Conservation (phyloP, 2,888 invertebrate species). For the Andrena haemorrhoa region DNA sequence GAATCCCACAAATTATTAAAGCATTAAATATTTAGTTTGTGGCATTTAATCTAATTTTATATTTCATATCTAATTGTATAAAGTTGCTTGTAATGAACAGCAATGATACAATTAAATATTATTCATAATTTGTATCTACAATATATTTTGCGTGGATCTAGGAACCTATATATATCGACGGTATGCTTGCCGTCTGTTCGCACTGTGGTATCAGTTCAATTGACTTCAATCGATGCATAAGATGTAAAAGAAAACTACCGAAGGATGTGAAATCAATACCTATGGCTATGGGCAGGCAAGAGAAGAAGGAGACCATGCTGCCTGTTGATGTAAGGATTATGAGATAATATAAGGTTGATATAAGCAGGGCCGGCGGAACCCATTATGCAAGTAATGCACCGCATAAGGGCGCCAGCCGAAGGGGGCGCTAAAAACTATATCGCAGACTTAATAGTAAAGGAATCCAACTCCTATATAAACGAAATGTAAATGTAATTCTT, state of each 20-base stretch:
- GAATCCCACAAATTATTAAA: too few relatives aligned
- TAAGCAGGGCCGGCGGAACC: too few relatives aligned
- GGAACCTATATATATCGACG: slow-evolving; percentile 88
- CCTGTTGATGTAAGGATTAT: slow-evolving; percentile 74
- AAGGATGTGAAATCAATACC: slow-evolving; percentile 89
- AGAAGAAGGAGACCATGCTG: slow-evolving; percentile 73
- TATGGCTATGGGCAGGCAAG: slow-evolving; percentile 69
- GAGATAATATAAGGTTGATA: neutral
- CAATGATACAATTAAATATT: neutral
- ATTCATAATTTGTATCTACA: slow-evolving; percentile 13
- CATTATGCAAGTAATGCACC: too few relatives aligned
- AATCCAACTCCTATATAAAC: too few relatives aligned
- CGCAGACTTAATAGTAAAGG: too few relatives aligned
- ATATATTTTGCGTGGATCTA: slow-evolving; percentile 71
- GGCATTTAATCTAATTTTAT: neutral
- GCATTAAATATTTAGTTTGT: too few relatives aligned
- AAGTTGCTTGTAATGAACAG: neutral
- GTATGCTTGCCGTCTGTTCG: slow-evolving; percentile 92
- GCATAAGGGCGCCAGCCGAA: too few relatives aligned
- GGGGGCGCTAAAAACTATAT: too few relatives aligned
- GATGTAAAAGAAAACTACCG: slow-evolving; percentile 90
- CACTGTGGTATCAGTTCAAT: slow-evolving; percentile 92
- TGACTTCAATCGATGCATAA: slow-evolving; percentile 92
- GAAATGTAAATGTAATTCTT: too few relatives aligned
- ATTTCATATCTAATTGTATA: neutral